A percentile compares a stretch with the other conserved stretches of the same genome.
These are phyloP conservation scores for Caenorhabditis sinica DNA, from an alignment of 2,888 invertebrate species.

Conservation along the genomic window DNA sequence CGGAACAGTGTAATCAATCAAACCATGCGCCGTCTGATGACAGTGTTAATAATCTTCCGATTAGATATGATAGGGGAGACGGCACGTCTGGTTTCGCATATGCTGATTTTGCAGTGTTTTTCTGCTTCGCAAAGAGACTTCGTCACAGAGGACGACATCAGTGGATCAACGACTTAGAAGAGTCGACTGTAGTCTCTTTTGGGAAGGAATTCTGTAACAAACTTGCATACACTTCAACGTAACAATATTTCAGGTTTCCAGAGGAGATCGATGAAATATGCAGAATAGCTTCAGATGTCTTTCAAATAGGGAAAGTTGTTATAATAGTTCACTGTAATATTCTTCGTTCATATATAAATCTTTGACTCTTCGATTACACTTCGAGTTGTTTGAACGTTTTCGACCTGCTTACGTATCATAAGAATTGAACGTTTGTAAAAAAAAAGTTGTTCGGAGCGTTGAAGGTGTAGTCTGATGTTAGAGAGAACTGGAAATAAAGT, in stretches of 20 bases:
- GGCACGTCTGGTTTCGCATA: conserved; percentile 30
- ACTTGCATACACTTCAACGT: conserved; percentile 18
- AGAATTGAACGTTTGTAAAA: neutral
- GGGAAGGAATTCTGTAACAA: neutral
- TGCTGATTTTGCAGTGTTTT: conserved; percentile 21
- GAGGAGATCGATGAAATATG: conserved; percentile 18
- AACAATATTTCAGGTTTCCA: conserved; percentile 24
- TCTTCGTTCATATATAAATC: neutral
- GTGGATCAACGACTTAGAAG: conserved; percentile 16
- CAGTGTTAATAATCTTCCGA: conserved; percentile 36
- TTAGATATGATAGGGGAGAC: conserved; percentile 32
- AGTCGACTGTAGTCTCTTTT: conserved; percentile 22
- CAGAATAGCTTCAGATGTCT: neutral
- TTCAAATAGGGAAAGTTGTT: neutral
- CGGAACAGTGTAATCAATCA: conserved; percentile 56
- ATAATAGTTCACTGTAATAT: neutral
- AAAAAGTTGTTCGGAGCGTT: conserved; percentile 23
- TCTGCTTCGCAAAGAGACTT: neutral
- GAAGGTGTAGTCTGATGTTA: conserved; percentile 22
- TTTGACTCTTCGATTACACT: neutral
- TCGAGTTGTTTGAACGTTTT: neutral
- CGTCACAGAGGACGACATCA: conserved; percentile 18
- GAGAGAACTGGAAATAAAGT: neutral
- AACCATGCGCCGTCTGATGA: conserved; percentile 37
- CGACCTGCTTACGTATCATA: neutral